Conservation (phyloP, 2,113 vertebrate genomes). For the Raja brachyura region DNA sequence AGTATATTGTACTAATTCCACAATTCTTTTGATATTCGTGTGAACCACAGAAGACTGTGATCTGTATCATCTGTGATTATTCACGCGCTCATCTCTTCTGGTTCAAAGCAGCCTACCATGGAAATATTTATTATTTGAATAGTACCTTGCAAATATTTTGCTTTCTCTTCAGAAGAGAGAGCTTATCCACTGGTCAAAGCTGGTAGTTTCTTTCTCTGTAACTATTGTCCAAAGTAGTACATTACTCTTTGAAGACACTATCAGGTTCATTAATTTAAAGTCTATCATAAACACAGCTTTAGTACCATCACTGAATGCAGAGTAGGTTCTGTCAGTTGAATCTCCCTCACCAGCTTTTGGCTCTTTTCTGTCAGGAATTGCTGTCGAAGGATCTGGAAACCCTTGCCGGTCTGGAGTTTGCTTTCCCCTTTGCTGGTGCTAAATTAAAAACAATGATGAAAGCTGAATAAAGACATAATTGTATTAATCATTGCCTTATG, state of each 20-base stretch:
- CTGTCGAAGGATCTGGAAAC: neutral
- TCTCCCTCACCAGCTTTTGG: slow-evolving; percentile 3
- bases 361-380: neutral
- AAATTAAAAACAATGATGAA: neutral
- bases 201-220: neutral
- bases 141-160: neutral
- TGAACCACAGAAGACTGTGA: neutral
- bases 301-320: neutral
- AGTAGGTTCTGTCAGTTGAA: neutral
- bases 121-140: neutral
- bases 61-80: neutral
- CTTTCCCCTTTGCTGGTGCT: neutral
- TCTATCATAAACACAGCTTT: neutral
- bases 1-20: neutral
- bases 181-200: neutral
- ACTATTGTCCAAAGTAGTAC: neutral
- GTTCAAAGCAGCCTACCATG: neutral
- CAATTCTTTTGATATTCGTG: neutral
- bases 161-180: neutral
- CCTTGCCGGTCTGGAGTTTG: neutral
- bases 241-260: neutral
- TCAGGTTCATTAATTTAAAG: neutral
- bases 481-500: neutral
- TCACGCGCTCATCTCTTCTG: neutral
- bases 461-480: neutral